phyloP scores from a whole-genome alignment of 2,113 vertebrate genomes.

The Carettochelys insculpta region DNA sequence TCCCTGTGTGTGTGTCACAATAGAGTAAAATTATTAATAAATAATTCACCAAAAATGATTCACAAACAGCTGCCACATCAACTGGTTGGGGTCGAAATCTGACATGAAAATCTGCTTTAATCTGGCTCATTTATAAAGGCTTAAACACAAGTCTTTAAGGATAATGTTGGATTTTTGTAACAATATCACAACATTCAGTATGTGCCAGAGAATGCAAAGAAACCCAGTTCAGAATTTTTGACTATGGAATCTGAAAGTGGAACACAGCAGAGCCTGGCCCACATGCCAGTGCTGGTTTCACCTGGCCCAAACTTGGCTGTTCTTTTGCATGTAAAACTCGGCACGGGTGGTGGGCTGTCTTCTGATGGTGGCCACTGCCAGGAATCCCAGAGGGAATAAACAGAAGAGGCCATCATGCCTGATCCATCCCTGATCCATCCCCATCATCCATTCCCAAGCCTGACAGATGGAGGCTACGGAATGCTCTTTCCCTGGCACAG shows the following conservation, averaged over 20 bases:
- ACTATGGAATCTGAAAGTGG: rapidly evolving
- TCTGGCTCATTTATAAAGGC: neutral
- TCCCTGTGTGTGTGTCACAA: neutral
- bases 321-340: neutral
- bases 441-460: too few species aligned
- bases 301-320: neutral
- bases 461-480: too few species aligned
- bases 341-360: too few species aligned
- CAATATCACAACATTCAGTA: rapidly evolving
- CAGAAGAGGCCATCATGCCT: too few species aligned
- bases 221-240: neutral
- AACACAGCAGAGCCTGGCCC: rapidly evolving
- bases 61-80: neutral
- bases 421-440: too few species aligned
- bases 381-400: too few species aligned
- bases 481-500: neutral
- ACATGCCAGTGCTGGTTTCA: neutral
- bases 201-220: neutral
- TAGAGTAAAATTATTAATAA: neutral
- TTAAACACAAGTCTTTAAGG: neutral
- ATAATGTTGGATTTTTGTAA: neutral
- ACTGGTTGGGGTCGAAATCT: neutral
- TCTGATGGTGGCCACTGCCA: too few species aligned
- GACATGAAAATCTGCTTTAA: neutral
- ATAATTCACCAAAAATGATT: neutral